These are phyloP conservation scores for Ganaspis sp. DNA, from an alignment of 1,140 invertebrate species.

Conservation along the genomic window DNA sequence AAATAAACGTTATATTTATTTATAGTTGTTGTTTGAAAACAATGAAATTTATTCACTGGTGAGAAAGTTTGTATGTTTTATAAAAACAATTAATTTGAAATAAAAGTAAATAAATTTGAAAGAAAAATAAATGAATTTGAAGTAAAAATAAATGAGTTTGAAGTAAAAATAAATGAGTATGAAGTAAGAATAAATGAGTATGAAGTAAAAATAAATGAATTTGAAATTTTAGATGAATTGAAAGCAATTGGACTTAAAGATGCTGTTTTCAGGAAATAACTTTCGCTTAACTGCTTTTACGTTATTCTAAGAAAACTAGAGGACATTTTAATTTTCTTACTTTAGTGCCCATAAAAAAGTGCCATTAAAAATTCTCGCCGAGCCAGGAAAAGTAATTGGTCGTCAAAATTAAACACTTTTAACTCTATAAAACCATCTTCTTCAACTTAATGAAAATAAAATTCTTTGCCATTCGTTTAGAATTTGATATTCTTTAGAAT, in stretches of 20 bases:
- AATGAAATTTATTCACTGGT: too few species aligned
- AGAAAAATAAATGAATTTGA: not conserved
- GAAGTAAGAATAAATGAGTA: too few species aligned
- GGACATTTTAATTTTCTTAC: conserved; percentile 2
- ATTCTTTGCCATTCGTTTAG: conserved; percentile 34
- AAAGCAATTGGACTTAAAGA: not conserved
- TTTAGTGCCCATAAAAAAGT: conserved; percentile 3
- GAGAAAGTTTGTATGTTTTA: too few species aligned
- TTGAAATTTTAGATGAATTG: too few species aligned
- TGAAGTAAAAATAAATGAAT: too few species aligned
- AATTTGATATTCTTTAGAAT: too few species aligned
- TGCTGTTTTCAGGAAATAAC: conserved; percentile 14
- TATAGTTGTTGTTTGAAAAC: too few species aligned
- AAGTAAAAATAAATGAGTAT: too few species aligned
- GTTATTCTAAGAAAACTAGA: not conserved
- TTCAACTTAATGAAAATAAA: conserved; percentile 34
- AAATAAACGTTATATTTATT: too few species aligned
- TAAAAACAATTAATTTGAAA: too few species aligned
- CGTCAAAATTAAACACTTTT: conserved; percentile 14
- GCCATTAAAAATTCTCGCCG: not conserved
- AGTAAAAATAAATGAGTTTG: too few species aligned
- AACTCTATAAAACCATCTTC: not conserved
- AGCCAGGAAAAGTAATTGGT: not conserved
- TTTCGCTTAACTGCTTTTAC: not conserved
- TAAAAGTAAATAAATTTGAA: not conserved